Conservation (phyloP, 2,113 vertebrate species). For the Bungarus multicinctus region DNA sequence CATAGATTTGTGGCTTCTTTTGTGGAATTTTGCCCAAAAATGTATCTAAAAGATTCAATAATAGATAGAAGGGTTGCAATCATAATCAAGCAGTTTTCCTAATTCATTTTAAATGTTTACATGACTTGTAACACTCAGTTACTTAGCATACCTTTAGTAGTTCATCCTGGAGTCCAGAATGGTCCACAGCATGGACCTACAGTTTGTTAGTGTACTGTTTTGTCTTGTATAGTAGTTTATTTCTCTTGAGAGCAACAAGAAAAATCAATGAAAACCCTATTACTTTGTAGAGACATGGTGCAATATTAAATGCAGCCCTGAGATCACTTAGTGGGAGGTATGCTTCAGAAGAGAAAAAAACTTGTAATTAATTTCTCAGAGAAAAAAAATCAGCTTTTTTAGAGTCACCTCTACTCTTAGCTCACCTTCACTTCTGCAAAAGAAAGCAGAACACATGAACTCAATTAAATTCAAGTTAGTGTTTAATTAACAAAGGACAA, state of each 20-base stretch:
- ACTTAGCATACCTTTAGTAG: neutral
- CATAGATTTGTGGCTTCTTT: neutral
- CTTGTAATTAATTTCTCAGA: conserved; percentile 27
- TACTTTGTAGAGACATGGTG: conserved; percentile 23
- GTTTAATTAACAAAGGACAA: conserved; percentile 66
- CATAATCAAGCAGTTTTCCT: neutral
- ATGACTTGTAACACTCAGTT: neutral
- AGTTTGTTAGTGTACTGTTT: neutral
- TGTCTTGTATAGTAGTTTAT: conserved; percentile 4
- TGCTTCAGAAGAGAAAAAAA: neutral
- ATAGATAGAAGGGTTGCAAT: neutral
- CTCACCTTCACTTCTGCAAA: conserved; percentile 47
- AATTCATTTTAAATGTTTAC: neutral
- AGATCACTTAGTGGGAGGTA: conserved; percentile 20
- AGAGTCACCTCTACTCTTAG: neutral
- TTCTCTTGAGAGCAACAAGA: conserved; percentile 14
- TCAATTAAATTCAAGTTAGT: conserved; percentile 50
- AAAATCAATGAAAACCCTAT: conserved; percentile 32
- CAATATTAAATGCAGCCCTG: conserved; percentile 28
- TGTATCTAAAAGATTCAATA: neutral
- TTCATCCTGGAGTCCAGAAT: neutral
- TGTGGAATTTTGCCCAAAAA: neutral
- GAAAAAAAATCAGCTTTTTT: conserved; percentile 25
- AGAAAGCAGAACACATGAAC: conserved; percentile 47
- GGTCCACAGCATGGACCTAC: neutral